These are phyloP conservation scores for Cryptomyrus ogoouensis DNA, from an alignment of 2,113 vertebrate genomes.

Conservation along the genomic window DNA sequence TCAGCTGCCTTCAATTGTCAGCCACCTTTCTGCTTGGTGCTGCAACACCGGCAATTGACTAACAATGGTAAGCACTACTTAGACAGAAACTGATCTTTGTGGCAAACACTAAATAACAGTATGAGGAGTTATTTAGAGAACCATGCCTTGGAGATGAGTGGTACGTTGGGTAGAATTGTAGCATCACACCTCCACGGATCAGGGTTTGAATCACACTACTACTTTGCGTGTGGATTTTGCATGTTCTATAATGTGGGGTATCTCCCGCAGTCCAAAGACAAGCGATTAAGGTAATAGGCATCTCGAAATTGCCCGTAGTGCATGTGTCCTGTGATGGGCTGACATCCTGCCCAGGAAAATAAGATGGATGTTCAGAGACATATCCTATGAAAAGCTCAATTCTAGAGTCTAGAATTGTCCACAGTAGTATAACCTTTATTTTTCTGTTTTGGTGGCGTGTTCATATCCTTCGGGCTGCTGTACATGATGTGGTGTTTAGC, in stretches of 20 bases:
- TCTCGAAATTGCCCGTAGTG: neutral
- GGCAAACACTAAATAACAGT: neutral
- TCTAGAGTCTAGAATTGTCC: neutral
- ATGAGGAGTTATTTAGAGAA: neutral
- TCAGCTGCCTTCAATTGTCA: neutral
- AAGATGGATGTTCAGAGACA: neutral
- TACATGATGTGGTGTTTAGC: neutral
- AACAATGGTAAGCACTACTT: neutral
- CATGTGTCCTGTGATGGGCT: neutral
- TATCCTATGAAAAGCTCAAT: neutral
- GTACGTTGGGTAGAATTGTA: neutral
- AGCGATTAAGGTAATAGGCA: neutral
- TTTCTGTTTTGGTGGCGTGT: neutral
- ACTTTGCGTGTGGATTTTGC: neutral
- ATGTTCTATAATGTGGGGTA: neutral
- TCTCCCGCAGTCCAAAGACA: neutral
- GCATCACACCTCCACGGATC: neutral
- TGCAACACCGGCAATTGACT: neutral
- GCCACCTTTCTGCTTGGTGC: neutral
- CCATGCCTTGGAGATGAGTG: neutral
- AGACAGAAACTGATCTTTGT: neutral
- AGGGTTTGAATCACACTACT: neutral
- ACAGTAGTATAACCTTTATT: neutral
- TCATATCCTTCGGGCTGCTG: neutral
- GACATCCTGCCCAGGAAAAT: neutral